These are phyloP conservation scores for Neopelma chrysocephalum DNA, from an alignment of 2,797 vertebrate species.

Conservation along the genomic window DNA sequence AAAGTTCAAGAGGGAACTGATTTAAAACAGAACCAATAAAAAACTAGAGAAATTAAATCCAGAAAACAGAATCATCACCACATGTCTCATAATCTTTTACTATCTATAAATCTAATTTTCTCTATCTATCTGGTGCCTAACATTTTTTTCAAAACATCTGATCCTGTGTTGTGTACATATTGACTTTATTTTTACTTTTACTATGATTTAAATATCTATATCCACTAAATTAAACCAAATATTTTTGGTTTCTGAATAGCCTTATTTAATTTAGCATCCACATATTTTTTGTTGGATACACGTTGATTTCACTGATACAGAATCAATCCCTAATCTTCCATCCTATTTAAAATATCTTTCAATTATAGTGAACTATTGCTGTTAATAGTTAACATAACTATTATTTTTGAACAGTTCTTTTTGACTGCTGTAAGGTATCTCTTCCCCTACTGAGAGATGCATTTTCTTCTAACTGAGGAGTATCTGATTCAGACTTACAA, in stretches of 20 bases:
- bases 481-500: not conserved
- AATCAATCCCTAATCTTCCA: not conserved
- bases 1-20: not conserved
- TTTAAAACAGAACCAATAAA: not conserved
- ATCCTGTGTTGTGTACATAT: not conserved
- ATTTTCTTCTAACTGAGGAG: not conserved
- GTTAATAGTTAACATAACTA: not conserved
- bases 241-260: not conserved
- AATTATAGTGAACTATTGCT: not conserved
- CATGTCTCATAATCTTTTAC: not conserved
- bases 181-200: slow-evolving; percentile 1
- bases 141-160: not conserved
- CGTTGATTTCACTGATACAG: not conserved
- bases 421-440: not conserved
- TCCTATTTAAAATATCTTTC: slow-evolving; percentile 11
- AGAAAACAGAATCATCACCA: not conserved
- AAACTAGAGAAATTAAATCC: not conserved
- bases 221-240: not conserved
- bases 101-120: not conserved
- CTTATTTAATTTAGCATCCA: not conserved
- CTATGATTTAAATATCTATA: not conserved
- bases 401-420: slow-evolving; percentile 1
- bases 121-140: not conserved
- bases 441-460: not conserved
- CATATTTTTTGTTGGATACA: not conserved